phyloP scores from a whole-genome alignment of 1,140 invertebrate genomes.

The Leucophenga varia region DNA sequence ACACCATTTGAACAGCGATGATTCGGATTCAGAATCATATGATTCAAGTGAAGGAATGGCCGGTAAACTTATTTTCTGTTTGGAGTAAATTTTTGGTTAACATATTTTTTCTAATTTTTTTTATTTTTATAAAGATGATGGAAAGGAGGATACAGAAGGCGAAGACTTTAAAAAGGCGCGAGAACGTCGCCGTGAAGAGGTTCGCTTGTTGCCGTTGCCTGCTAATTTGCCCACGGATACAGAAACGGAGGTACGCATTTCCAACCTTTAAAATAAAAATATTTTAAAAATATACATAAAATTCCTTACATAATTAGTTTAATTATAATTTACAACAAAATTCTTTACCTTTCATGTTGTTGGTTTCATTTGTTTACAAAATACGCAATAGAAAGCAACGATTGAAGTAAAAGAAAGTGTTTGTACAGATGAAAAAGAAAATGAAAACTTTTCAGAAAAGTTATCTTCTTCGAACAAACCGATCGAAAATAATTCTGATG shows the following conservation, averaged over 20 bases:
- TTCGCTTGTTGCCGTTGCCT: constrained; percentile 65
- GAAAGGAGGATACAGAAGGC: constrained; percentile 72
- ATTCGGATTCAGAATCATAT: constrained; percentile 47
- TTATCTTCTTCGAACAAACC: constrained; percentile 37
- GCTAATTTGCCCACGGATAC: constrained; percentile 67
- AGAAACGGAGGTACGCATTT: constrained; percentile 70
- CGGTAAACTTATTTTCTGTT: constrained; percentile 23
- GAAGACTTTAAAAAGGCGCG: constrained; percentile 68
- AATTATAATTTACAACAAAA: too few species aligned
- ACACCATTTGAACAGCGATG: constrained; percentile 50
- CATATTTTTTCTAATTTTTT: not conserved
- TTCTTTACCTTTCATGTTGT: constrained; percentile 33
- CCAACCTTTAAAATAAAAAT: not conserved
- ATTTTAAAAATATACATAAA: constrained; percentile 9
- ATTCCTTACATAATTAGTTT: constrained; percentile 3
- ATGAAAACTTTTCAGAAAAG: constrained; percentile 14
- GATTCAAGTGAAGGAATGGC: constrained; percentile 53
- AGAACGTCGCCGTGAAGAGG: constrained; percentile 68
- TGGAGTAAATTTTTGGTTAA: too few species aligned
- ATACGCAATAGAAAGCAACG: not conserved
- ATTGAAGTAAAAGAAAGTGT: constrained; percentile 21
- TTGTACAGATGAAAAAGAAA: constrained; percentile 36
- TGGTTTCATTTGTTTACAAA: constrained; percentile 29
- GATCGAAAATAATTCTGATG: too few species aligned
- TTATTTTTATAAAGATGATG: constrained; percentile 56